Conservation (phyloP, 2,888 invertebrate species). For the Macrosiphum euphorbiae region DNA sequence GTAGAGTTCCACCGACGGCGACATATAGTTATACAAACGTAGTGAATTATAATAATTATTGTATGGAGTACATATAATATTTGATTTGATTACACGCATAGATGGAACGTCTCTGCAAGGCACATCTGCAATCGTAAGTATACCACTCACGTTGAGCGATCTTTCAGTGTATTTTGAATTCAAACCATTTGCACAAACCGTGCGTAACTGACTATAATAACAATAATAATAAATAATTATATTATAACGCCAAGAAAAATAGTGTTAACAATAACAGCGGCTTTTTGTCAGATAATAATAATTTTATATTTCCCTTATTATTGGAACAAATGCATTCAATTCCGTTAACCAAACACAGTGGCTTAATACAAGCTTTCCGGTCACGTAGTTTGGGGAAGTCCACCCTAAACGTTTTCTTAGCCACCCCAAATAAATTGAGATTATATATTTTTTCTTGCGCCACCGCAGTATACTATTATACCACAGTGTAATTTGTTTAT, state of each 20-base stretch:
- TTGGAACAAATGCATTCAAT: constrained; percentile 35
- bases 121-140: not conserved
- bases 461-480: not conserved
- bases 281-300: constrained; percentile 19
- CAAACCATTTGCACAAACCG: not conserved
- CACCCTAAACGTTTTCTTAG: constrained; percentile 54
- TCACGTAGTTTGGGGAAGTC: constrained; percentile 24
- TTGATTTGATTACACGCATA: not conserved
- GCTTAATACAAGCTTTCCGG: constrained; percentile 27
- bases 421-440: constrained; percentile 56
- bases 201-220: not conserved
- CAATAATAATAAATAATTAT: constrained; percentile 10
- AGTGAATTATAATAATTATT: too few relatives aligned
- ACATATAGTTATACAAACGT: not conserved
- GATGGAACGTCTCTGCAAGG: not conserved
- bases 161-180: not conserved
- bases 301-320: constrained; percentile 17
- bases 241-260: not conserved
- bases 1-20: not conserved
- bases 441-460: constrained; percentile 4
- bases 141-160: not conserved
- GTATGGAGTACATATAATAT: not conserved
- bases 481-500: not conserved
- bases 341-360: constrained; percentile 28
- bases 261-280: not conserved